Evolutionary conservation across 2,888 invertebrate genomes (phyloP).

Genomic region (Carcina quercana): DNA sequence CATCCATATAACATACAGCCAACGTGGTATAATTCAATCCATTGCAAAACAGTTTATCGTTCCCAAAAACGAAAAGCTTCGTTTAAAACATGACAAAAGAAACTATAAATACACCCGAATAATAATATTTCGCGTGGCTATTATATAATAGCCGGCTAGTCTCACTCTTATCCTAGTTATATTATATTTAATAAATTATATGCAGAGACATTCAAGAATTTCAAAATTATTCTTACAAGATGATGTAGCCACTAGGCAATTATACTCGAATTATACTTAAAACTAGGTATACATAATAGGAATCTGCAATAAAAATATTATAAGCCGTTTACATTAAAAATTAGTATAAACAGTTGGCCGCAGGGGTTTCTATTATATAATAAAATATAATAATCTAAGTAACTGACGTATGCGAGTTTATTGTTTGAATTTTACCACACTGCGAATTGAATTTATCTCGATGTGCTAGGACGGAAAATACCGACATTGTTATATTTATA

Average conservation of each 20-base stretch:
- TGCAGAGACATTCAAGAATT: constrained; percentile 39
- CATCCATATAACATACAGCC: too few relatives aligned
- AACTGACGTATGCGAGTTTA: too few relatives aligned
- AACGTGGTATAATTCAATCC: too few relatives aligned
- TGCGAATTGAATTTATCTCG: constrained; percentile 17
- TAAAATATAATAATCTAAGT: neutral
- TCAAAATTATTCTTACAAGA: constrained; percentile 27
- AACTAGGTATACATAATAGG: constrained; percentile 64
- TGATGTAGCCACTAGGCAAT: constrained; percentile 22
- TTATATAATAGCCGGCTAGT: constrained; percentile 23
- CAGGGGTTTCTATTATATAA: neutral
- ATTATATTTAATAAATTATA: constrained; percentile 36
- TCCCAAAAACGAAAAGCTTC: too few relatives aligned
- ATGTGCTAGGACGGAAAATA: constrained; percentile 42
- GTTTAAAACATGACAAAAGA: constrained; percentile 32
- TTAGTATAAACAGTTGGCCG: constrained; percentile 5
- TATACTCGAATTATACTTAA: constrained; percentile 51
- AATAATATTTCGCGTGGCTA: constrained; percentile 16
- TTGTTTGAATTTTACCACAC: too few relatives aligned
- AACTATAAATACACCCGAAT: constrained; percentile 29
- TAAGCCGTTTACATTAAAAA: constrained; percentile 18
- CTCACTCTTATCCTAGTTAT: constrained; percentile 38
- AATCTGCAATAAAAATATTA: constrained; percentile 62
- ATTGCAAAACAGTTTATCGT: too few relatives aligned
- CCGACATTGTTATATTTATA: constrained; percentile 10